Conservation (phyloP, 2,888 invertebrate species). For the Polyommatus iphigenia region DNA sequence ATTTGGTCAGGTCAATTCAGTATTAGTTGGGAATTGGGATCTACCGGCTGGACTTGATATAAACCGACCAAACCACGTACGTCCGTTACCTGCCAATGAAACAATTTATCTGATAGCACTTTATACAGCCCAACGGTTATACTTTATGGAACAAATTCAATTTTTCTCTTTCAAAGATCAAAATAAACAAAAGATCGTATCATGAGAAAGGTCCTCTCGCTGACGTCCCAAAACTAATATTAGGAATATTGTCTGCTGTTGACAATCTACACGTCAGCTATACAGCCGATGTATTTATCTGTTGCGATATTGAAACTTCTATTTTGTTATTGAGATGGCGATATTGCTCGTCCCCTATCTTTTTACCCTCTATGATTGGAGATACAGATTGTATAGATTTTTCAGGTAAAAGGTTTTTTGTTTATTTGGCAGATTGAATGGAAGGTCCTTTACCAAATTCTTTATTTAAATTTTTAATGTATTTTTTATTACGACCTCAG, state of each 20-base stretch:
- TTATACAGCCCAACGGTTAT: neutral
- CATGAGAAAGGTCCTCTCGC: conserved; percentile 21
- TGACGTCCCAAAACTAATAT: conserved; percentile 13
- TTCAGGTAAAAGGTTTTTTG: neutral
- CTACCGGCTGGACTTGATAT: too few relatives aligned
- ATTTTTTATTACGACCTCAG: neutral
- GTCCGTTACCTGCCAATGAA: neutral
- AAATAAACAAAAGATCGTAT: conserved; percentile 11
- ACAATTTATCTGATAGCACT: neutral
- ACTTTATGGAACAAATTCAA: neutral
- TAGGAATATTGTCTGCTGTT: conserved; percentile 25
- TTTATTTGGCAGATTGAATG: neutral
- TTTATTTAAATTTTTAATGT: neutral
- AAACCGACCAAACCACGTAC: too few relatives aligned
- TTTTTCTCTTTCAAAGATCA: neutral
- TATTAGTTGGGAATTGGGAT: too few relatives aligned
- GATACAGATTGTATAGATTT: neutral
- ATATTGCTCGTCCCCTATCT: neutral
- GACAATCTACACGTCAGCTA: conserved; percentile 32
- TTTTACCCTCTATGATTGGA: conserved; percentile 12
- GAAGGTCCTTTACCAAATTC: neutral
- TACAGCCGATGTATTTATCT: conserved; percentile 22
- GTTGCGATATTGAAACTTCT: conserved; percentile 29
- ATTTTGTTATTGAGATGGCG: conserved; percentile 21
- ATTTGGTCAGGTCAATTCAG: too few relatives aligned